A percentile compares a stretch with the other conserved stretches of the same genome.
These are phyloP conservation scores for Hydropsyche tenuis DNA, from an alignment of 1,140 invertebrate species.

Conservation along the genomic window DNA sequence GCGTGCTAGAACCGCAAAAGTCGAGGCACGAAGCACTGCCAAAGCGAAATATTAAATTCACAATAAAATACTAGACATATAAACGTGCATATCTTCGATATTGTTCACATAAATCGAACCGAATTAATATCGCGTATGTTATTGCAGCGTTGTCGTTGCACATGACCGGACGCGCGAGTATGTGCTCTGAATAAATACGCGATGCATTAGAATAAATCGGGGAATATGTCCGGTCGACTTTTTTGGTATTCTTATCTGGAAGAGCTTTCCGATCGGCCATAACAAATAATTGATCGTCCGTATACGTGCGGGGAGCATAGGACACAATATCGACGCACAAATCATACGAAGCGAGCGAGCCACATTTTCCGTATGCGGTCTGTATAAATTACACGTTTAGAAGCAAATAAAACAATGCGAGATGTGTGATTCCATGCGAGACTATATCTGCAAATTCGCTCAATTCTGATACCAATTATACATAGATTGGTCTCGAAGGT, in stretches of 20 bases:
- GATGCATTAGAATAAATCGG: constrained; percentile 48
- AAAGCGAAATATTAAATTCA: not conserved
- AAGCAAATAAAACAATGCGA: too few species aligned
- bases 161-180: constrained; percentile 14
- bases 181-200: constrained; percentile 48
- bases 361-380: not conserved
- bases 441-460: too few species aligned
- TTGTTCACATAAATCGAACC: not conserved
- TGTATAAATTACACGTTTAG: too few species aligned
- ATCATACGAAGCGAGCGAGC: too few species aligned
- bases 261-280: constrained; percentile 21
- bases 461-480: too few species aligned
- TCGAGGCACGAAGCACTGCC: not conserved
- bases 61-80: too few species aligned
- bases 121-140: not conserved
- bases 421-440: too few species aligned
- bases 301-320: not conserved
- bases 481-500: not conserved
- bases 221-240: constrained; percentile 33
- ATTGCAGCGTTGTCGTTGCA: constrained; percentile 12
- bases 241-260: constrained; percentile 45
- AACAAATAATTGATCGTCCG: constrained; percentile 27
- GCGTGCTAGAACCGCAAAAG: not conserved
- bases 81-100: not conserved
- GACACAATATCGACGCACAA: not conserved